Base-by-base conservation (phyloP, 2,888 invertebrate genomes). In the Amblyteles armatorius region DNA sequence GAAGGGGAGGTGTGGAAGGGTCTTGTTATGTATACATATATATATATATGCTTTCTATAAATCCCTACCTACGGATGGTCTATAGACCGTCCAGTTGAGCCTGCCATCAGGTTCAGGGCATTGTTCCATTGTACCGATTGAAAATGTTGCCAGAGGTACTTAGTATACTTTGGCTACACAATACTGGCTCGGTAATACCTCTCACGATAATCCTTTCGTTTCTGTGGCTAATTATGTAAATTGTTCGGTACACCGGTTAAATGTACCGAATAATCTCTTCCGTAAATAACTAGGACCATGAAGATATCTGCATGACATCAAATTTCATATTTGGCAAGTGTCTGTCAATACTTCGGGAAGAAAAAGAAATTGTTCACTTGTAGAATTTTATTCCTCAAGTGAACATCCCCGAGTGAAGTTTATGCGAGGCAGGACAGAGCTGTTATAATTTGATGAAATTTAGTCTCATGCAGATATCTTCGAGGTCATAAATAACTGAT, bases 1-100 rank as follows among this genome's bases (percentile, higher is more conserved):
- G 13, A 3, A n/a, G 67, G n/a, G 7, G 67, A 55, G 67, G 55
- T 55, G 22, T 19, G 3, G 50, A 65, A 76, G 65, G 36, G 76
- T 19, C 16, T 50, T 19, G 67, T 67, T 50, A n/a, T 22, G 26
- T 36, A 6, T 40, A 22, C 26, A 55, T 52, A 22, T 40, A 11
- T 33, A n/a, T 22, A 22, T 40, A 26, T 29, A 55, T 65, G 22
- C n/a, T 52, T 40, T 13, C 40, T 36, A 22, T n/a, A 0, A 33
- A 67, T 60, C 29, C 2, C 63, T 63, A 63, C 63, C 63, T 63
- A 33, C 29, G 29, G 29, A 7, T 16, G 26, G 13, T 60, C 29
- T 16, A 29, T 3, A 16, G 6, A 29, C 13, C 5, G 1, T 11
- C 16, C 7, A 0, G 19, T 19, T 60, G 29, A 29, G 29, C 4